Evolutionary conservation across 1,140 invertebrate genomes (phyloP).

Genomic region (Brachionus sp.): DNA sequence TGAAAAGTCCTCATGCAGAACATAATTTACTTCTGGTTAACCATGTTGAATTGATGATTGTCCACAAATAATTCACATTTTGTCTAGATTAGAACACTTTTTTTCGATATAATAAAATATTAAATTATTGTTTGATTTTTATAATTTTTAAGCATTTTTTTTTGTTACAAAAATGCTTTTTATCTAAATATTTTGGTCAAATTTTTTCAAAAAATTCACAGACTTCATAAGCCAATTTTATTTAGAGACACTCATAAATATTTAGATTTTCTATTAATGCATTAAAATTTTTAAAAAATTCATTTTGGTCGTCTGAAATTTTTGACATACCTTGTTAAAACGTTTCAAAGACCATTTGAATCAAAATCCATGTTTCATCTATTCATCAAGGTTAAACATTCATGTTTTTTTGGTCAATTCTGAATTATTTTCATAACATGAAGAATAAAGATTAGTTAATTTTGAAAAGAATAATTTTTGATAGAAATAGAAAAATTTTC

Average conservation of each 20-base stretch:
- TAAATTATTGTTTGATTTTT: too few species aligned
- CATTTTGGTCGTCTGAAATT: not conserved
- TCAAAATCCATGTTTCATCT: not conserved
- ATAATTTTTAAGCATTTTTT: too few species aligned
- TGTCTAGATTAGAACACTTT: not conserved
- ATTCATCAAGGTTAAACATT: constrained; percentile 9
- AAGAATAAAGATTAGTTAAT: not conserved
- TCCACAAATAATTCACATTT: not conserved
- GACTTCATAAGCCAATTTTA: not conserved
- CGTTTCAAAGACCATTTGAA: not conserved
- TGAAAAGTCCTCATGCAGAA: not conserved
- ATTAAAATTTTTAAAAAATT: not conserved
- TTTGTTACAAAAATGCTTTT: too few species aligned
- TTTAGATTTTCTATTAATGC: not conserved
- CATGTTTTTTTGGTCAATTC: not conserved
- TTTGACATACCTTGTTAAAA: not conserved
- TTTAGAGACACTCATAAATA: not conserved
- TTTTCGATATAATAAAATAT: not conserved
- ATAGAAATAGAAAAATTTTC: not conserved
- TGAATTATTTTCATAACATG: not conserved
- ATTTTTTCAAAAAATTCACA: not conserved
- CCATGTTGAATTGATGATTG: not conserved
- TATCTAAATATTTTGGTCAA: not conserved
- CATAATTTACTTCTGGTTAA: not conserved
- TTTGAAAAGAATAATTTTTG: not conserved